Base-by-base conservation (phyloP, 2,113 vertebrate species). In the Caranx melampygus region DNA sequence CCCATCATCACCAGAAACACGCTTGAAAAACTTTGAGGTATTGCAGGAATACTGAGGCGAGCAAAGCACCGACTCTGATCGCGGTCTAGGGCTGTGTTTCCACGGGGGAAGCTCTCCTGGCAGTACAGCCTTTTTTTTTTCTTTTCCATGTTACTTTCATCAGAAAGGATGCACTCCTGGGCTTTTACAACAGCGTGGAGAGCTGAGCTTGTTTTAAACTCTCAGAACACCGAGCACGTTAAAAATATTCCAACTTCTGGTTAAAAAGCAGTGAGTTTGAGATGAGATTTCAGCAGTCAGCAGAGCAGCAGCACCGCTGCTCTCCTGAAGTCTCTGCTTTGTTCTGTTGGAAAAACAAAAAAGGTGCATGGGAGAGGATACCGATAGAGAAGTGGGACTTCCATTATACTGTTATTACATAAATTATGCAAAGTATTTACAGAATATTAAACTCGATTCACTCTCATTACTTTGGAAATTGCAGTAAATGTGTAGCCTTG, bases 351-450 rank as follows among this genome's bases (percentile, higher is more conserved):
- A 58, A 59, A 58, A 49, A 37, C 55, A 65, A 73, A 71, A 70
- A 10, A 73, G 11, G 18, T 54, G 49, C 9, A 9, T 7, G 59
- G 3, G 6, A 21, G 57, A 74, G 67, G 66, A 78, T 75, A 68
- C 75, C 35, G 21, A 6, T 75, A 71, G 55, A 75, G 18, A 49
- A 62, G 57, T 42, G 54, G 3, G 61, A 59, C 44, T 67, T 71
- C 55, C 44, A 63, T 79, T 79, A 76, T 58, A 14, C 34, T 34
- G 33, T 58, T 45, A 67, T 66, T 69, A 63, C 66, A 88, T 89
- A 63, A 89, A 91, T 89, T 87, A 89, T 87, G 75, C 72, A 88
- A 83, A 80, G 49, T 86, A 87, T 88, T 86, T 87, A 72, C 75
- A 80, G 10, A 81, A 69, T 62, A 60, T 75, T 83, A 77, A 78